Evolutionary conservation across 2,113 vertebrate species (phyloP).

Genomic region (Canis aureus): DNA sequence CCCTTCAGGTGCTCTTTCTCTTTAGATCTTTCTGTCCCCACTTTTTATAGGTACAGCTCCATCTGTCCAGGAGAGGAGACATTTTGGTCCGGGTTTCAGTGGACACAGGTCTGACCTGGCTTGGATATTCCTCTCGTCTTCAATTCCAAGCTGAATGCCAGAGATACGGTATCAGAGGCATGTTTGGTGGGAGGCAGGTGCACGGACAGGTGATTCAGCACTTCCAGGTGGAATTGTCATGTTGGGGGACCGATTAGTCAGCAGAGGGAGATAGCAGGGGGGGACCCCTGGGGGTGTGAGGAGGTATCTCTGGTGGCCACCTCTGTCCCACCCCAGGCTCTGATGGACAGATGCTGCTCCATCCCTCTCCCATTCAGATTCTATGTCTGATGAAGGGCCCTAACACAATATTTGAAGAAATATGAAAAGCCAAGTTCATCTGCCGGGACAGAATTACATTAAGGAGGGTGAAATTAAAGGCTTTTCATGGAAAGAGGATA

Average conservation of each 20-base stretch:
- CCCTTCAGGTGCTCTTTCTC: neutral
- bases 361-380: neutral
- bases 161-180: neutral
- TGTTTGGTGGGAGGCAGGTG: neutral
- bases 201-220: conserved; percentile 6
- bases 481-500: conserved; percentile 86
- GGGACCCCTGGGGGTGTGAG: neutral
- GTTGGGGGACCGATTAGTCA: neutral
- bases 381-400: conserved; percentile 81
- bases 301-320: neutral
- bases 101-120: conserved; percentile 37
- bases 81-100: conserved; percentile 2
- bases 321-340: neutral
- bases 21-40: neutral
- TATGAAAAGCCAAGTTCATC: conserved; percentile 80
- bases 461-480: conserved; percentile 87
- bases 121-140: neutral
- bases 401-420: conserved; percentile 80
- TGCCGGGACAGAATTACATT: conserved; percentile 84
- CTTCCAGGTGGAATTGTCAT: neutral
- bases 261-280: no score
- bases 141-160: neutral
- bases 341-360: neutral
- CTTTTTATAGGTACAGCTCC: neutral
- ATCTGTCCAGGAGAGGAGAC: conserved; percentile 39